Evolutionary conservation across 2,113 vertebrate genomes (phyloP), one percentile per base, ranked within the genome.

Genomic region (Paradisaea rubra): DNA sequence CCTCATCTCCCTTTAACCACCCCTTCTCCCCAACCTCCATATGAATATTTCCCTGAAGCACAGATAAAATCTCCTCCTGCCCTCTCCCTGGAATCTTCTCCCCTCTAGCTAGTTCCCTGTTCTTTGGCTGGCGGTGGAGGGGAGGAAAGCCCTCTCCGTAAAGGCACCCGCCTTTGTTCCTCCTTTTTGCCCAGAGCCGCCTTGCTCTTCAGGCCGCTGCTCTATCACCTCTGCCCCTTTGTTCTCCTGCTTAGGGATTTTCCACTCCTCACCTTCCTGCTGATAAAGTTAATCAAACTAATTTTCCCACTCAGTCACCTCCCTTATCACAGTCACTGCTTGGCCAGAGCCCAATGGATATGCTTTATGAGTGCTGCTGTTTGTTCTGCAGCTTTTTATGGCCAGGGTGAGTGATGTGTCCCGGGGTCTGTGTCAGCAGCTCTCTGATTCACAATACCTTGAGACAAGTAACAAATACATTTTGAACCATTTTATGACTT

Each of bases 231-330:
- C 94, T 96, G 84, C 81, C 89, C 94, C 93, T 93, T 95, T 95
- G 95, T 96, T 94, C 89, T 87, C 54, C 61, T 92, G 73, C 84
- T 94, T 70, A 65, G 89, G 70, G 81, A 94, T 87, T 96, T 97
- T 96, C 93, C 91, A 76, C 70, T 94, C 65, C 37, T 92, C 83
- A 92, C 91, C 84, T 96, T 96, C 96, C 94, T 97, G 94, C 73
- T 76, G 92, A 94, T 94, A 95, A 95, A 92, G 70, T 93, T 95
- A 91, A 93, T 95, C 95, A 94, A 69, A 87, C 77, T 93, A 86
- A 94, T 94, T 96, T 96, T 96, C 93, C 93, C 81, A 76, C 73
- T 94, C 84, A 73, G 89, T 53, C 89, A 94, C 91, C 89, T 95
- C 81, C 42, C 87, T 95, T 97, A 97, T 94, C 95, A 59, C 70